Percentiles rank a stretch among this genome's conserved stretches.
These are phyloP conservation scores for Suncus etruscus DNA, from an alignment of 2,113 vertebrate genomes.

Conservation along the genomic window DNA sequence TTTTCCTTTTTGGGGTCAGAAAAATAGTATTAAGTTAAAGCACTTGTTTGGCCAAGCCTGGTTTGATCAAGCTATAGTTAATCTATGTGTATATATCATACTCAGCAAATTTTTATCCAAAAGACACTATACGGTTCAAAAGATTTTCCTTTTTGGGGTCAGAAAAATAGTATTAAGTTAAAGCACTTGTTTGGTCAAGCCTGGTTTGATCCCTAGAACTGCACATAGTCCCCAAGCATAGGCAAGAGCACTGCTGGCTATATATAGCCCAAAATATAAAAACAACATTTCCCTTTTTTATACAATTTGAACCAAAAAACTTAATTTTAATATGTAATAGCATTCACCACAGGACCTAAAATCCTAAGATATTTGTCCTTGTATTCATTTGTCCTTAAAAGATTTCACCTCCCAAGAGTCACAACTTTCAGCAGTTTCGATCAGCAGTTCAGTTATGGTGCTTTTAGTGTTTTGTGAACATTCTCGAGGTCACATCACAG, in stretches of 20 bases:
- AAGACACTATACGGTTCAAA: constrained; percentile 34
- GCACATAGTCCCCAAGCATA: background rate
- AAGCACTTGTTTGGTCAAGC: too few species aligned
- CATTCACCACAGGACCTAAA: constrained; percentile 64
- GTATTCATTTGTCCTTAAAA: constrained; percentile 85
- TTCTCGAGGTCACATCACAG: constrained; percentile 90
- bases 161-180: too few species aligned
- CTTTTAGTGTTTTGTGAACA: constrained; percentile 87
- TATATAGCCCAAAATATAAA: too few species aligned
- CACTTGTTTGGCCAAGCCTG: too few species aligned
- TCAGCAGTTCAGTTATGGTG: constrained; percentile 86
- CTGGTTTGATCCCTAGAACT: background rate
- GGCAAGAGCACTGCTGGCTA: too few species aligned
- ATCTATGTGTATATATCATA: background rate
- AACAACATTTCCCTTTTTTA: too few species aligned
- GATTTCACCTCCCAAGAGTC: constrained; percentile 85
- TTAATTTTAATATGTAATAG: background rate
- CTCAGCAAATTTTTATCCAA: constrained; percentile 1
- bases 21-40: too few species aligned
- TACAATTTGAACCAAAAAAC: too few species aligned
- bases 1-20: background rate
- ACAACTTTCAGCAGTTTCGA: constrained; percentile 78
- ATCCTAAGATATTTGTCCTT: constrained; percentile 70
- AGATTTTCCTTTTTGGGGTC: background rate
- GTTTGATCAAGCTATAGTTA: background rate